These are phyloP conservation scores for Lasioglossum calceatum DNA, from an alignment of 2,888 invertebrate species.

Conservation along the genomic window DNA sequence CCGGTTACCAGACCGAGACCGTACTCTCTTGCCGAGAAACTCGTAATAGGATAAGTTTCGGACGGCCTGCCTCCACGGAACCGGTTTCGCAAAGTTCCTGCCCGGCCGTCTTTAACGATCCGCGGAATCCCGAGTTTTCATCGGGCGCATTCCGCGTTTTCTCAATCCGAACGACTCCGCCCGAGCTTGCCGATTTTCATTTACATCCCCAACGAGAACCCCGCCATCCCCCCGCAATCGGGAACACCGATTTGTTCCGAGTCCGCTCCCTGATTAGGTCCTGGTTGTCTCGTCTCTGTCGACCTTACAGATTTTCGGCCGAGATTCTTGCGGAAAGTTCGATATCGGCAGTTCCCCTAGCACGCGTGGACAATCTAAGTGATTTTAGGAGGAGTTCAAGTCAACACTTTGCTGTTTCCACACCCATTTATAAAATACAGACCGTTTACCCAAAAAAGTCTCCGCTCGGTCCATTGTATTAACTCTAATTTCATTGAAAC, in stretches of 20 bases:
- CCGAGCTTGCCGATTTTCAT: conserved; percentile 29
- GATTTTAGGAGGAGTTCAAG: neutral
- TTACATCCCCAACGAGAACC: conserved; percentile 16
- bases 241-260: conserved; percentile 5
- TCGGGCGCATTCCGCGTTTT: conserved; percentile 40
- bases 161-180: conserved; percentile 4
- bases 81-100: conserved; percentile 72
- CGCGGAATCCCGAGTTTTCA: conserved; percentile 61
- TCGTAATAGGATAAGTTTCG: conserved; percentile 79
- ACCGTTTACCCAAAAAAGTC: neutral
- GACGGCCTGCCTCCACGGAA: conserved; percentile 68
- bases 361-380: neutral
- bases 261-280: neutral
- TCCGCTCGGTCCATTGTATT: neutral
- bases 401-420: neutral
- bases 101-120: conserved; percentile 68
- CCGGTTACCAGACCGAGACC: conserved; percentile 30
- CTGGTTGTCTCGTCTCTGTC: neutral
- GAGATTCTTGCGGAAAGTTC: neutral
- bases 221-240: neutral
- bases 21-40: conserved; percentile 55
- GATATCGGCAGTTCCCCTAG: neutral
- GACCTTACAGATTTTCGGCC: neutral
- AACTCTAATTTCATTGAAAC: neutral
- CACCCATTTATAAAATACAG: neutral